Conservation (phyloP, 1,140 invertebrate genomes). For the Cotesia vestalis region DNA sequence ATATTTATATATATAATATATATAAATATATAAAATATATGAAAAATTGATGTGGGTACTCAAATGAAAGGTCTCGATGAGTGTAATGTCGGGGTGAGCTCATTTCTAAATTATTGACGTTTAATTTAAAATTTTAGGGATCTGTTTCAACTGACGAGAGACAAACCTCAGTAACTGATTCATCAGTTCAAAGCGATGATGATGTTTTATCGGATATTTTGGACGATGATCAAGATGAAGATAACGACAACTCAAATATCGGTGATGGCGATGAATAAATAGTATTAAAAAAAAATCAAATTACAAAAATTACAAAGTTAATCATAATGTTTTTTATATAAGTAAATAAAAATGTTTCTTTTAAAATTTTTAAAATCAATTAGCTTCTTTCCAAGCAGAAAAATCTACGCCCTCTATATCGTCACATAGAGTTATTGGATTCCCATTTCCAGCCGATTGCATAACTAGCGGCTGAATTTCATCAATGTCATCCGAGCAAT, state of each 20-base stretch:
- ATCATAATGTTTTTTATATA: neutral
- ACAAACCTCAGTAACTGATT: neutral
- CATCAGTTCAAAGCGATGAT: slow-evolving; percentile 9
- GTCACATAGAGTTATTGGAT: slow-evolving; percentile 72
- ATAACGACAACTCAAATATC: neutral
- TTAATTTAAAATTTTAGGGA: slow-evolving; percentile 14
- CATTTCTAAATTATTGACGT: too few species aligned
- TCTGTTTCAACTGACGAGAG: slow-evolving; percentile 19
- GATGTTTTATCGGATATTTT: slow-evolving; percentile 24
- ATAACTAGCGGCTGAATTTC: slow-evolving; percentile 83
- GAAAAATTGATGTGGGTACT: too few species aligned
- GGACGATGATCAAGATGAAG: slow-evolving; percentile 15
- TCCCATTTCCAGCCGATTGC: slow-evolving; percentile 68
- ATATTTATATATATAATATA: too few species aligned
- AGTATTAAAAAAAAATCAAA: slow-evolving; percentile 22
- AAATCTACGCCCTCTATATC: slow-evolving; percentile 69
- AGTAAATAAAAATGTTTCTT: neutral
- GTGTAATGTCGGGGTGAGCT: too few species aligned
- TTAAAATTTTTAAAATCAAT: neutral
- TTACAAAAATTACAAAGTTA: neutral
- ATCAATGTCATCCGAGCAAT: slow-evolving; percentile 81
- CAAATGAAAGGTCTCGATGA: too few species aligned
- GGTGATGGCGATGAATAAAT: slow-evolving; percentile 34
- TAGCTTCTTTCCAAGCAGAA: slow-evolving; percentile 69
- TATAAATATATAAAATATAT: too few species aligned